Base-by-base conservation (phyloP, 2,113 vertebrate species). In the Triplophysa dalaica region DNA sequence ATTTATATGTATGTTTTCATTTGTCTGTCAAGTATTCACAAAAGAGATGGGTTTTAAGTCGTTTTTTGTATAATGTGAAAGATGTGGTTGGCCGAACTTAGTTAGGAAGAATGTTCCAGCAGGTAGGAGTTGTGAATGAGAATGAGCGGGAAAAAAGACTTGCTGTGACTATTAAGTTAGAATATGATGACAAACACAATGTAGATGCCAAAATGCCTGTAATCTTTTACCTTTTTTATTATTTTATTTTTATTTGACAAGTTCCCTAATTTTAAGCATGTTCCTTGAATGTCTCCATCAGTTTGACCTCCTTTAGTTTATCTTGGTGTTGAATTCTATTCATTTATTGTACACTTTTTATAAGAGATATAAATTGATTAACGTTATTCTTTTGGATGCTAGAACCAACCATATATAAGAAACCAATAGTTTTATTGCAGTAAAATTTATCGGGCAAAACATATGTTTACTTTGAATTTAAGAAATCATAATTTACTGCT, bases 401-500 rank as follows among this genome's bases (percentile, higher is more conserved):
- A 17, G 0, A 17, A 19, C 13, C 50, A 54, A 17, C 16, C 13
- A 17, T 54, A 19, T 54, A 5, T 16, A 54, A 17, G 6, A 17
- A 17, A 54, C 50, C 17, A 17, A 54, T 22, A 52, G 56, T 58
- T 2, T 22, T 43, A 73, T 17, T 22, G n/a, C 29, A 75, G 10
- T 21, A 64, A 61, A 81, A 75, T 62, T 24, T 45, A 75, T 43
- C 54, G 2, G 16, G 6, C 4, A 62, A 60, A 81, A 62, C 38
- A 50, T 58, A 16, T 8, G 79, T 62, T 66, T 75, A 52, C 61
- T 58, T 80, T 61, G 56, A 0, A 77, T 70, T 11, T 33, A 79
- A 54, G 66, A 17, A 58, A 43, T 81, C 64, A 75, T 84, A 69
- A 78, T 38, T 76, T 64, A 75, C 68, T 84, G 79, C 73, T 84